Conservation (phyloP, 1,140 invertebrate genomes). For the Drosophila biarmipes region DNA sequence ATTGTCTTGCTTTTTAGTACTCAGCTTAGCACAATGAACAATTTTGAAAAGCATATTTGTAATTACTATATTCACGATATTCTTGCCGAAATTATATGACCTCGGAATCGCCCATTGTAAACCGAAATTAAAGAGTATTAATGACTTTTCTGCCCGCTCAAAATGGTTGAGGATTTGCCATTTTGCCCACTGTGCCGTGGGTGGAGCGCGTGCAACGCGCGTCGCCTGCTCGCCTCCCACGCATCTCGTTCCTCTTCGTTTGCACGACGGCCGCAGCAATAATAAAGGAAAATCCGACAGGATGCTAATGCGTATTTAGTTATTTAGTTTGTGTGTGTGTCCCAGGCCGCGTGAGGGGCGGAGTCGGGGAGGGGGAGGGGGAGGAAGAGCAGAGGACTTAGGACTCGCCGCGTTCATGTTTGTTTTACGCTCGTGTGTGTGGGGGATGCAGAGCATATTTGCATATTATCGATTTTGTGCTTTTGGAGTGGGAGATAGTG, state of each 20-base stretch:
- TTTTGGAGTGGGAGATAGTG: slow-evolving; percentile 16
- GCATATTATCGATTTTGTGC: slow-evolving; percentile 73
- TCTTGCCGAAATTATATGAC: too few relatives aligned
- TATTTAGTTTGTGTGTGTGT: slow-evolving; percentile 66
- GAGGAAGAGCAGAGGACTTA: slow-evolving; percentile 9
- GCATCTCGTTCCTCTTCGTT: slow-evolving; percentile 32
- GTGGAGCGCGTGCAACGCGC: slow-evolving; percentile 49
- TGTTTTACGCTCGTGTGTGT: slow-evolving; percentile 60
- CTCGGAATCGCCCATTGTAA: too few relatives aligned
- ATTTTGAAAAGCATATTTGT: too few relatives aligned
- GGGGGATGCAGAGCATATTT: slow-evolving; percentile 58
- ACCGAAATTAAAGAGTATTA: too few relatives aligned
- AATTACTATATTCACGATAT: too few relatives aligned
- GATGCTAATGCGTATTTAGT: slow-evolving; percentile 83
- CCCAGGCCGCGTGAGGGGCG: slow-evolving; percentile 13
- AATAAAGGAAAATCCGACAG: slow-evolving; percentile 82
- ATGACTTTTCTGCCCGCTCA: too few relatives aligned
- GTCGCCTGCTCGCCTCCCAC: slow-evolving; percentile 32
- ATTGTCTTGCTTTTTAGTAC: too few relatives aligned
- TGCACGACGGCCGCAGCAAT: slow-evolving; percentile 55
- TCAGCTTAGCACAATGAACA: too few relatives aligned
- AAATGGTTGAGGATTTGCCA: too few relatives aligned
- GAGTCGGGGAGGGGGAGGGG: slow-evolving; percentile 1
- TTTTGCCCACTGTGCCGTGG: slow-evolving; percentile 36
- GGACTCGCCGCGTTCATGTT: slow-evolving; percentile 54